phyloP scores from a whole-genome alignment of 2,113 vertebrate genomes.

The crab-eating macaque (Macaca fascicularis) region DNA sequence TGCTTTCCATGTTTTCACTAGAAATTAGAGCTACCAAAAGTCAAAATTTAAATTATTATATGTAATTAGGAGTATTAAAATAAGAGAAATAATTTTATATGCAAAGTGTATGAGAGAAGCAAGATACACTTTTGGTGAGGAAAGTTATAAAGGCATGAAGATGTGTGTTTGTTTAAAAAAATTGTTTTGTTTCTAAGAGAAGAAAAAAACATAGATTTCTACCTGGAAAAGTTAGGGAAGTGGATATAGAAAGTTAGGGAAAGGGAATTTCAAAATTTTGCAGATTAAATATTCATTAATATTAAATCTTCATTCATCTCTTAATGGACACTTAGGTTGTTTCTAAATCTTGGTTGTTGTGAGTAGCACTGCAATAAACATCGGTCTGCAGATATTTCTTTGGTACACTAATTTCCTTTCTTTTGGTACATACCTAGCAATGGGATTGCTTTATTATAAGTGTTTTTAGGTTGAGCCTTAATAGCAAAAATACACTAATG shows the following conservation, averaged over 20 bases:
- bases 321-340: too few species aligned
- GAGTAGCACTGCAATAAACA: too few species aligned
- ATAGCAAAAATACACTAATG: neutral
- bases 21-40: neutral
- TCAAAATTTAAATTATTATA: neutral
- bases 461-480: neutral
- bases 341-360: too few species aligned
- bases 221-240: neutral
- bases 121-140: neutral
- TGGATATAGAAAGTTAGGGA: neutral
- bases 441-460: neutral
- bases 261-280: neutral
- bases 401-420: too few species aligned
- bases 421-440: too few species aligned
- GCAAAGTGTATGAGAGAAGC: neutral
- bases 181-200: neutral
- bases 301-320: too few species aligned
- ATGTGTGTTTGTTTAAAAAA: neutral
- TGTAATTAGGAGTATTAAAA: neutral
- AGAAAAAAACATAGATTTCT: neutral
- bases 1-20: neutral
- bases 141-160: neutral
- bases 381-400: too few species aligned
- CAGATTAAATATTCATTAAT: neutral
- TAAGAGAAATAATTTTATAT: neutral